A percentile compares a stretch with the other conserved stretches of the same genome.
These are phyloP conservation scores for Drosophila yakuba DNA, from an alignment of 1,140 invertebrate genomes.

Conservation along the genomic window DNA sequence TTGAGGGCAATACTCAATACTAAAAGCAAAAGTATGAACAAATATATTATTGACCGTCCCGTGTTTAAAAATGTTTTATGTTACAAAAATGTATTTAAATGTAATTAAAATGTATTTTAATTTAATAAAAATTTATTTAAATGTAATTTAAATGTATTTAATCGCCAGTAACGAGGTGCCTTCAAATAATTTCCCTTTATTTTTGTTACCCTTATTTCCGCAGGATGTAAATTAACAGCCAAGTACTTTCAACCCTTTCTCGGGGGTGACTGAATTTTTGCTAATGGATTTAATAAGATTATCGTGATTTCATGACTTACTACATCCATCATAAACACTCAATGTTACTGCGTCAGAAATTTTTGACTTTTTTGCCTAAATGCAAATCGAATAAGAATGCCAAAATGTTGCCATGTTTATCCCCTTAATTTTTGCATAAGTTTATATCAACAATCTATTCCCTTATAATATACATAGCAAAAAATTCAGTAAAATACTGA, in stretches of 20 bases:
- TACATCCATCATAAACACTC: neutral
- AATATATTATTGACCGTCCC: neutral
- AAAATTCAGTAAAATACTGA: too few relatives aligned
- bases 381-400: constrained; percentile 17
- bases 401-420: constrained; percentile 24
- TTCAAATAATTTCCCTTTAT: constrained; percentile 36
- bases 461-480: constrained; percentile 17
- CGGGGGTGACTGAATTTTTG: neutral
- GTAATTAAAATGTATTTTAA: too few relatives aligned
- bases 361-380: neutral
- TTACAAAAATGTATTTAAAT: neutral
- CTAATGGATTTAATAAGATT: constrained; percentile 11
- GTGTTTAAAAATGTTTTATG: too few relatives aligned
- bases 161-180: too few relatives aligned
- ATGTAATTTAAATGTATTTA: too few relatives aligned
- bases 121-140: too few relatives aligned
- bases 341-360: neutral
- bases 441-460: constrained; percentile 24
- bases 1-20: too few relatives aligned
- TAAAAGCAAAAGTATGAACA: neutral
- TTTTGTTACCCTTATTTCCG: constrained; percentile 14
- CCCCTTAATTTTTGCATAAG: constrained; percentile 36
- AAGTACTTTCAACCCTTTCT: constrained; percentile 14
- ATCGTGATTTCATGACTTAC: constrained; percentile 13
- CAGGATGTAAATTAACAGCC: neutral